Conservation (phyloP, 2,888 invertebrate genomes). For the Ornithoptera alexandrae region DNA sequence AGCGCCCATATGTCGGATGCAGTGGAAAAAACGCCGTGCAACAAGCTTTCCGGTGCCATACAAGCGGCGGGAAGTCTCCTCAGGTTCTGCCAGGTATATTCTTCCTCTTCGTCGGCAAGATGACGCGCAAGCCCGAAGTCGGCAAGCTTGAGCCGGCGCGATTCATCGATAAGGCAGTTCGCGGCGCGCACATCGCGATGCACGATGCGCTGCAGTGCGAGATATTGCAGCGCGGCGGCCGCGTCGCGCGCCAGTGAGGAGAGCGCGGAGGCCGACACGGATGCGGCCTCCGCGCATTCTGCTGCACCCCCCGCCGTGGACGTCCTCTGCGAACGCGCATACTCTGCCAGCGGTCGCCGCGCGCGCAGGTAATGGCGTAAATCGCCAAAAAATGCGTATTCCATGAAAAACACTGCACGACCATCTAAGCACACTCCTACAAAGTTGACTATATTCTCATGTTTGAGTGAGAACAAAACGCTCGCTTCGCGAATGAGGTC, state of each 20-base stretch:
- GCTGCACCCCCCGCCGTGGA: no score
- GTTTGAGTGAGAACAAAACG: conserved; percentile 91
- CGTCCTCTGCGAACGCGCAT: no score
- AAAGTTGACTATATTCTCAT: conserved; percentile 90
- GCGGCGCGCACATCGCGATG: conserved; percentile 91
- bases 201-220: conserved; percentile 87
- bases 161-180: conserved; percentile 88
- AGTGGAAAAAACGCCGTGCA: conserved; percentile 87
- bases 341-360: conserved; percentile 84
- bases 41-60: conserved; percentile 95
- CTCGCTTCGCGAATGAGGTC: conserved; percentile 89
- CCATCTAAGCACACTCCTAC: conserved; percentile 88
- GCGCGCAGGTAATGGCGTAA: conserved; percentile 87
- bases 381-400: conserved; percentile 94
- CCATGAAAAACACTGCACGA: conserved; percentile 93
- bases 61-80: conserved; percentile 91
- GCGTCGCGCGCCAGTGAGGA: conserved; percentile 59
- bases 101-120: conserved; percentile 86
- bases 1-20: conserved; percentile 94
- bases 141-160: conserved; percentile 85
- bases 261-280: conserved; percentile 50
- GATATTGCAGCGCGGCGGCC: conserved; percentile 87
- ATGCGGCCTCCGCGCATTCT: conserved; percentile 57
- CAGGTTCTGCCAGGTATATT: conserved; percentile 89
- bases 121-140: conserved; percentile 86